These are phyloP conservation scores for Acanthosoma haemorrhoidale DNA, from an alignment of 2,888 invertebrate species.

Conservation along the genomic window DNA sequence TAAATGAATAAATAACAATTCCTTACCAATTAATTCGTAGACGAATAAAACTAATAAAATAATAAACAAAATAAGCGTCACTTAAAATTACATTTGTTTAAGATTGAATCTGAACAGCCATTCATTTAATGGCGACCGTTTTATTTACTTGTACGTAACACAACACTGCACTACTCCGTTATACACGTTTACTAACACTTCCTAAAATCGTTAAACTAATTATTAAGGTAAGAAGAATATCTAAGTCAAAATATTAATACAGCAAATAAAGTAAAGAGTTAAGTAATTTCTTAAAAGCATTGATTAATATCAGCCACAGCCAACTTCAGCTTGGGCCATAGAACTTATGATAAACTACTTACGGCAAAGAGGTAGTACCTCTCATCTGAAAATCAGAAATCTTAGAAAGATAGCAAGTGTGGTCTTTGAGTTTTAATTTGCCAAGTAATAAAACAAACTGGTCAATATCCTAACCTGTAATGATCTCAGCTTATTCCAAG, in stretches of 20 bases:
- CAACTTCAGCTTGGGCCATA: not conserved
- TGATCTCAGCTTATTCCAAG: too few relatives aligned
- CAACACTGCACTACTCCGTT: not conserved
- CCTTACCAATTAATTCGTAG: not conserved
- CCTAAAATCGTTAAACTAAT: not conserved
- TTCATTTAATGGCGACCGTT: not conserved
- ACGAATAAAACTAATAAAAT: not conserved
- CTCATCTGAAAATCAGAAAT: too few relatives aligned
- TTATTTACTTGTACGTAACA: not conserved
- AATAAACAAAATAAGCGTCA: constrained; percentile 4
- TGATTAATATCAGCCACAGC: constrained; percentile 10
- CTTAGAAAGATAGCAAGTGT: too few relatives aligned
- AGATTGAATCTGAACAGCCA: not conserved
- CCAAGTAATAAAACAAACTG: too few relatives aligned
- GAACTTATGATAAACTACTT: not conserved
- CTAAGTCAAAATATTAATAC: not conserved
- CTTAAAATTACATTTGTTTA: constrained; percentile 8
- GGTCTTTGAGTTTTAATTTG: too few relatives aligned
- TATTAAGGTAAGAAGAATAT: not conserved
- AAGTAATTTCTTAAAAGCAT: constrained; percentile 1
- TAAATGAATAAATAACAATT: not conserved
- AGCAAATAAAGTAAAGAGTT: not conserved
- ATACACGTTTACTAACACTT: not conserved
- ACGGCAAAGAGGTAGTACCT: not conserved
- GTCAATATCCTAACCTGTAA: too few relatives aligned